Percentiles rank a stretch among this genome's conserved stretches.
Conservation (phyloP, 2,113 vertebrate genomes). For the Merops nubicus region DNA sequence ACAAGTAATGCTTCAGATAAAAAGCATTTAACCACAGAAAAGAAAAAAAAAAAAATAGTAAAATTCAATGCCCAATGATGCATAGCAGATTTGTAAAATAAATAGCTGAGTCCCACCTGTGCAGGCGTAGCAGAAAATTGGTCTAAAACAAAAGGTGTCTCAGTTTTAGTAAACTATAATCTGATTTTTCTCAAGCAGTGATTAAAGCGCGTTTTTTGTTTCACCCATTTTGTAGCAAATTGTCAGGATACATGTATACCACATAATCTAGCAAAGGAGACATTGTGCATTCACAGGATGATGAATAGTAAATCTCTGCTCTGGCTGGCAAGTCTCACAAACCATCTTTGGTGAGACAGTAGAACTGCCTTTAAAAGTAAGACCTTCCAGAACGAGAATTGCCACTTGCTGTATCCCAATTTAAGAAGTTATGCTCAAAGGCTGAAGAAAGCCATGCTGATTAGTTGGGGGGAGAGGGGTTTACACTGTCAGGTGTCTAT, state of each 20-base stretch:
- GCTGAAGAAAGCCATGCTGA: not conserved
- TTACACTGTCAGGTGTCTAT: not conserved
- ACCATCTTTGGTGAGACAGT: not conserved
- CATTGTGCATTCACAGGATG: not conserved
- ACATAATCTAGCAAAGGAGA: not conserved
- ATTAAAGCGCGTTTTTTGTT: not conserved
- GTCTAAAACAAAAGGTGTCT: not conserved
- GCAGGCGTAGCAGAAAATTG: not conserved
- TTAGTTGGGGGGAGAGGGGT: rapidly evolving
- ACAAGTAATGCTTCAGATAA: not conserved
- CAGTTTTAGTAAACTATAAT: not conserved
- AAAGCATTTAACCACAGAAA: not conserved
- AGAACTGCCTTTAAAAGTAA: not conserved
- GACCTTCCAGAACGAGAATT: not conserved
- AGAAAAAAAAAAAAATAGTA: not conserved
- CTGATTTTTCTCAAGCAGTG: not conserved
- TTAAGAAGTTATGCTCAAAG: not conserved
- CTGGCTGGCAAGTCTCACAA: not conserved
- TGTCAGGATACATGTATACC: not conserved
- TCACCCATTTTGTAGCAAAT: rapidly evolving
- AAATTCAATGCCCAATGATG: not conserved
- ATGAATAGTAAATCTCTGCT: not conserved
- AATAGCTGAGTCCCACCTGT: not conserved
- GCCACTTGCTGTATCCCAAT: not conserved
- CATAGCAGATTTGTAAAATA: not conserved